Evolutionary conservation across 2,888 invertebrate species (phyloP), one percentile per base, ranked within the genome.

Genomic region (Agrotis segetum): DNA sequence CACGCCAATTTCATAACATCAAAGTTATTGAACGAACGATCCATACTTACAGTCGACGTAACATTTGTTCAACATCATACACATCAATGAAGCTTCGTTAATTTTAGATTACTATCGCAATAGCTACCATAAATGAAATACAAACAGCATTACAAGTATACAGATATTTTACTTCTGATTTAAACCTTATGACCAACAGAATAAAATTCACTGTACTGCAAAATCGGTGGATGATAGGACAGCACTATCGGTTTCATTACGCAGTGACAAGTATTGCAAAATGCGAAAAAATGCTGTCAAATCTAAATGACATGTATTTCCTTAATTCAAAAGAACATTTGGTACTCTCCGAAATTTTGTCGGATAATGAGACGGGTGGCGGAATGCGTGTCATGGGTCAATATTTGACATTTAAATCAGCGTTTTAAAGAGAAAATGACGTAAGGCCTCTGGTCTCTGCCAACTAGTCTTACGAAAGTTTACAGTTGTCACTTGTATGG

Each of bases 361-460:
- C 24, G 76, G 62, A 63, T 79, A 74, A 81, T 75, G 88, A 92
- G 85, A 92, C 91, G 88, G 90, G 93, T 93, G 90, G 92, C 90
- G 82, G 83, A 84, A 88, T 85, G 84, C 88, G 79, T 91, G 92
- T 91, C 93, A 91, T 89, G 89, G 95, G 95, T 96, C 94, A 95
- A 91, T 91, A 92, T 95, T 93, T 95, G 95, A 92, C 95, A 95
- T 96, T 96, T 95, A 88, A 89, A 88, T 87, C 77, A 84, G 68
- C 63, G 62, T 73, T 53, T 86, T 88, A 87, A 89, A 89, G 88
- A 89, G 75, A 85, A 40, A 88, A 90, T 94, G 92, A 93, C 85
- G 90, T 92, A 93, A 94, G 60, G 70, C 77, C 49, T 60, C 46
- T 56, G 72, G 84, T 81, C 85, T 82, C 75, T 75, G 85, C 85